Conservation (phyloP, 2,888 invertebrate genomes). For the Carcina quercana region DNA sequence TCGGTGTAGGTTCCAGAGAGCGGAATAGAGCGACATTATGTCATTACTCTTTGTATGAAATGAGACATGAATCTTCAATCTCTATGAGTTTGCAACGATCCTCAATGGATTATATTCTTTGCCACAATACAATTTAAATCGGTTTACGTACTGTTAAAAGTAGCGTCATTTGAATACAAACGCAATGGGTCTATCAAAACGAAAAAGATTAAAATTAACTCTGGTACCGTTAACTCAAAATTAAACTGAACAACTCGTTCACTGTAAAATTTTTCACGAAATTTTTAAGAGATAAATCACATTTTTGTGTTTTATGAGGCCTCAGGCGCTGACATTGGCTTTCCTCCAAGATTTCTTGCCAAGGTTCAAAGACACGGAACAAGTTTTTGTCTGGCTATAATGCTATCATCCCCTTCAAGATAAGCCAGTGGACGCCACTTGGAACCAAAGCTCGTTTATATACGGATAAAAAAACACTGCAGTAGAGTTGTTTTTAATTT, state of each 20-base stretch:
- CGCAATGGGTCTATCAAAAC: neutral
- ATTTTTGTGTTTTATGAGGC: conserved; percentile 37
- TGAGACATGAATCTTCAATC: too few relatives aligned
- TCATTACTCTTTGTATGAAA: too few relatives aligned
- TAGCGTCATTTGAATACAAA: conserved; percentile 19
- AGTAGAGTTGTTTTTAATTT: conserved; percentile 52
- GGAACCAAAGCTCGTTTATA: conserved; percentile 58
- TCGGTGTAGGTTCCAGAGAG: too few relatives aligned
- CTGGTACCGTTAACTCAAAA: neutral
- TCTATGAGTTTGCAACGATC: too few relatives aligned
- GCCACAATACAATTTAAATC: too few relatives aligned
- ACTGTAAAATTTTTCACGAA: conserved; percentile 15
- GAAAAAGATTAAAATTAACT: neutral
- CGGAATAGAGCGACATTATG: too few relatives aligned
- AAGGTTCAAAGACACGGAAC: conserved; percentile 65
- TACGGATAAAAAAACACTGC: conserved; percentile 48
- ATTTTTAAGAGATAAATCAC: conserved; percentile 25
- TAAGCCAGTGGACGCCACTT: conserved; percentile 65
- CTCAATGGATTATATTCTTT: too few relatives aligned
- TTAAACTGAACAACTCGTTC: conserved; percentile 1
- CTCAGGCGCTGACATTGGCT: conserved; percentile 57
- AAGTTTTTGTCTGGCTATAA: conserved; percentile 52
- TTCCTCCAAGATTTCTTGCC: conserved; percentile 59
- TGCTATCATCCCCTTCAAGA: conserved; percentile 62
- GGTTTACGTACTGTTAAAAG: conserved; percentile 9